Base-by-base conservation (phyloP, 1,140 invertebrate genomes). In the Drosophila obscura region DNA sequence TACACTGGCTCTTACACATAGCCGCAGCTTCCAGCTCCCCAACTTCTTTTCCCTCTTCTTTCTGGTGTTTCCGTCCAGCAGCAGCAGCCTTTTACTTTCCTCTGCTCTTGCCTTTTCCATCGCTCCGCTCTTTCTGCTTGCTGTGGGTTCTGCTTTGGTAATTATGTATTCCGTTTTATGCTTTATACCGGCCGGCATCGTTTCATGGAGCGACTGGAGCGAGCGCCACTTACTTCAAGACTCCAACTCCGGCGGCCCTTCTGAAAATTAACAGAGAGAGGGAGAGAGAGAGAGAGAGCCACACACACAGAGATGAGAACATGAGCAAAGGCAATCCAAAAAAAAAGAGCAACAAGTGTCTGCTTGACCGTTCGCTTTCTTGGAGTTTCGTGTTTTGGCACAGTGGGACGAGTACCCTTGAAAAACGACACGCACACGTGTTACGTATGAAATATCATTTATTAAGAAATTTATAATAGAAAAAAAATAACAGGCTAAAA, bases 341-440 rank as follows among this genome's bases (percentile, higher is more conserved):
- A 3, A 9, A 65, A 74, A 78, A 84, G 80, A 80, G 80, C 81
- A 84, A 85, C 77, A 85, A 85, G 81, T 84, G 80, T 74, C 59
- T 53, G 52, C 43, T 73, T 39, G 11, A 4, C 35, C 35, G 35
- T 5, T 13, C 35, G 35, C 35, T 39, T 39, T 84, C 62, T 68
- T 67, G 59, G 45, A 73, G 51, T 56, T 84, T 41, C 41, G 31
- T 55, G 61, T 7, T 24, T 24, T 35, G 7, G 22, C 49, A 66
- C 49, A 68, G 35, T 39, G 35, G 35, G 11, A 39, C 35, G 35
- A 39, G 35, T 39, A 13, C 4, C 4, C 31, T 11, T 11, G 31
- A 35, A 35, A 35, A 35, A 1, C 4, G 11, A 13, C 11, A 39
- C 35, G 4, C 11, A 39, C 11, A 39, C 4, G 11, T 13, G 8